Evolutionary conservation across 2,797 vertebrate species (phyloP).

Genomic region (Rhynchotus rufescens): DNA sequence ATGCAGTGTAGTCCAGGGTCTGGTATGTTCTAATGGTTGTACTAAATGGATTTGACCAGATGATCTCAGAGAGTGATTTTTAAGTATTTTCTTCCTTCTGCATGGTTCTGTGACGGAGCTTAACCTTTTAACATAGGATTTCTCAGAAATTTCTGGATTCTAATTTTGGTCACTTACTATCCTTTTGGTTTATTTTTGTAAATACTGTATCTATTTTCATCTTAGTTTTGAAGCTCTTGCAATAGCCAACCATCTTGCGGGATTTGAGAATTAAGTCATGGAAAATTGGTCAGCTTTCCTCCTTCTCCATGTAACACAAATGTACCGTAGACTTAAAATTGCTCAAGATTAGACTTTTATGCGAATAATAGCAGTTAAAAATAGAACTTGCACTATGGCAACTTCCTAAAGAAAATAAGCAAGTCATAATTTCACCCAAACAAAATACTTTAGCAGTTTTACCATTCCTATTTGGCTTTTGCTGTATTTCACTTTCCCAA

Average conservation of each 20-base stretch:
- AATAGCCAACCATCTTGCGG: not conserved
- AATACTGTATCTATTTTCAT: not conserved
- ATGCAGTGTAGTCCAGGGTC: not conserved
- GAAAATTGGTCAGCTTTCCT: not conserved
- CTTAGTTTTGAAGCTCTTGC: not conserved
- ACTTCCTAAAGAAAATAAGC: not conserved
- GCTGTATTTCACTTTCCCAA: not conserved
- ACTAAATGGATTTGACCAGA: not conserved
- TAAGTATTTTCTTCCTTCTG: not conserved
- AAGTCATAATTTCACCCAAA: not conserved
- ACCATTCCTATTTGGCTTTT: not conserved
- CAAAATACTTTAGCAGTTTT: not conserved
- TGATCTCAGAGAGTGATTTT: not conserved
- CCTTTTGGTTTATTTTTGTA: not conserved
- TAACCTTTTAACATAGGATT: not conserved
- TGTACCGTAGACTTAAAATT: not conserved
- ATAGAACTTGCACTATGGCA: not conserved
- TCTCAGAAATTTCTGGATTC: not conserved
- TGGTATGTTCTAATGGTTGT: not conserved
- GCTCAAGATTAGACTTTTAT: not conserved
- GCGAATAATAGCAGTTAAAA: slow-evolving; percentile 19
- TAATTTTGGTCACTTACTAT: not conserved
- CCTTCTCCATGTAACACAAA: not conserved
- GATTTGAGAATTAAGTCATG: slow-evolving; percentile 8
- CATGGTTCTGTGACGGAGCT: not conserved